phyloP scores from a whole-genome alignment of 2,888 invertebrate genomes.

The Lamellibrachia satsuma region DNA sequence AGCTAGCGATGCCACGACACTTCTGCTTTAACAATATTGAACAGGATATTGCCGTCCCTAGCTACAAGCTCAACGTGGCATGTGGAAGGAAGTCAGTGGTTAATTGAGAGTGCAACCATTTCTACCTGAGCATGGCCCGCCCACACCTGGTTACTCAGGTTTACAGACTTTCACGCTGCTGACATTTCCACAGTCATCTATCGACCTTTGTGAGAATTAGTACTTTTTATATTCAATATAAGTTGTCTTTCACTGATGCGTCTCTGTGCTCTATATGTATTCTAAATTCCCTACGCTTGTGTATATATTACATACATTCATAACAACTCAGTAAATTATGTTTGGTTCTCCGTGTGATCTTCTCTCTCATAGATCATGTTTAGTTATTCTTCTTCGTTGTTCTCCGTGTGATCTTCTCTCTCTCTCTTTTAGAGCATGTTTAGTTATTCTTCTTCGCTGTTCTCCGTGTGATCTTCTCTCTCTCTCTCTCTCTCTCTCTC shows the following conservation, averaged over 20 bases:
- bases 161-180: neutral
- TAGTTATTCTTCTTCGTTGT: neutral
- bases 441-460: no score
- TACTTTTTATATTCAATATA: neutral
- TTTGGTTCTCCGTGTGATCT: neutral
- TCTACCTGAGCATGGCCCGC: neutral
- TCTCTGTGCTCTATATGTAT: neutral
- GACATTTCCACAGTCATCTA: neutral
- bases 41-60: neutral
- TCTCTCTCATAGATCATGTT: neutral
- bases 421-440: neutral
- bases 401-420: neutral
- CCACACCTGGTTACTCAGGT: neutral
- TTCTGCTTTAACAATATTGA: neutral
- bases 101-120: neutral
- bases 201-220: neutral
- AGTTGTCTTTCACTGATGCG: neutral
- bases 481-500: no score
- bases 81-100: neutral
- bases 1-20: neutral
- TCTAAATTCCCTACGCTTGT: neutral
- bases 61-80: neutral
- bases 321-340: neutral
- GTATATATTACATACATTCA: neutral
- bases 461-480: no score